phyloP scores from a whole-genome alignment of 2,888 invertebrate genomes.

The Acrobasis suavella region DNA sequence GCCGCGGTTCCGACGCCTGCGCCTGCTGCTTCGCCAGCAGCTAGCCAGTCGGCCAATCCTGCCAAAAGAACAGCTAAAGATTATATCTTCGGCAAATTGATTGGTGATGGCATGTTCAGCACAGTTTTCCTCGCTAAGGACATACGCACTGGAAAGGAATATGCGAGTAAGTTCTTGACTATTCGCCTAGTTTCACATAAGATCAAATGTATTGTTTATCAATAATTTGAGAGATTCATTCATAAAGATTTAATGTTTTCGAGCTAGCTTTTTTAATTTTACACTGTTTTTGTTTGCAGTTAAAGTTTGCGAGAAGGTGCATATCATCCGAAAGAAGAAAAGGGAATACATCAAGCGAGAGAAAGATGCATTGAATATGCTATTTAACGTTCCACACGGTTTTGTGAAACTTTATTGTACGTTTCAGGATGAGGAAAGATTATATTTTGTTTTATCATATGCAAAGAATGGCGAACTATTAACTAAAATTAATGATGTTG shows the following conservation, averaged over 20 bases:
- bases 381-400: conserved; percentile 91
- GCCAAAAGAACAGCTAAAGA: conserved; percentile 91
- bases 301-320: conserved; percentile 98
- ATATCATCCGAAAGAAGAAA: conserved; percentile 96
- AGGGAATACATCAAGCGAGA: conserved; percentile 96
- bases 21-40: conserved; percentile 66
- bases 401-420: conserved; percentile 97
- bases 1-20: conserved; percentile 67
- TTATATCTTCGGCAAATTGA: conserved; percentile 96
- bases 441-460: conserved; percentile 97
- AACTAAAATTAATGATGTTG: conserved; percentile 94
- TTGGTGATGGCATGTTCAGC: conserved; percentile 99
- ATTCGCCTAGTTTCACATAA: neutral
- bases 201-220: no score
- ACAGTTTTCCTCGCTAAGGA: conserved; percentile 97
- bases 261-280: neutral
- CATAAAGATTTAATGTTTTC: no score
- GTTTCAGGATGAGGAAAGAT: conserved; percentile 95
- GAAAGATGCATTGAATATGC: conserved; percentile 94
- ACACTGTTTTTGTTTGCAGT: conserved; percentile 80
- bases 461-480: conserved; percentile 97
- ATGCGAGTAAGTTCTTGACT: conserved; percentile 91
- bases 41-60: conserved; percentile 66
- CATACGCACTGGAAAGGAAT: conserved; percentile 93
- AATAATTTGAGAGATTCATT: no score